These are phyloP conservation scores for Sigmodon hispidus DNA, from an alignment of 2,113 vertebrate genomes.

Conservation along the genomic window DNA sequence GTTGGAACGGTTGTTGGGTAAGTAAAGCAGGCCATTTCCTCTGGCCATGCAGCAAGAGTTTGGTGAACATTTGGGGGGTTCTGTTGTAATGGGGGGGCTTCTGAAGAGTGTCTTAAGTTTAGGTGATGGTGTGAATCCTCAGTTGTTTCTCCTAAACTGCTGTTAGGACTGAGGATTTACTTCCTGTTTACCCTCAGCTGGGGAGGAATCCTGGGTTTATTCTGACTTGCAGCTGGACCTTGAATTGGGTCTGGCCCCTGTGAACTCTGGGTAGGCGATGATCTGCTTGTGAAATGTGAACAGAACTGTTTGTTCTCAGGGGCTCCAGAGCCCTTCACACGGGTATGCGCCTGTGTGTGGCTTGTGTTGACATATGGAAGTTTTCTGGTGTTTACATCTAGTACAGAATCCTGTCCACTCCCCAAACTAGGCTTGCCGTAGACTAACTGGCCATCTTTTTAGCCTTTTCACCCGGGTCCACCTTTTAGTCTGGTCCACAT, in stretches of 20 bases:
- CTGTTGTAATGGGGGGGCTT: slow-evolving; percentile 77
- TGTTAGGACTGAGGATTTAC: slow-evolving; percentile 82
- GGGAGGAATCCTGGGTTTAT: slow-evolving; percentile 77
- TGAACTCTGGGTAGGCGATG: slow-evolving; percentile 73
- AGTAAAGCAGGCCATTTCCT: slow-evolving; percentile 87
- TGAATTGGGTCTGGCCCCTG: slow-evolving; percentile 79
- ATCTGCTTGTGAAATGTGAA: slow-evolving; percentile 82
- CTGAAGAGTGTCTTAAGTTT: slow-evolving; percentile 73
- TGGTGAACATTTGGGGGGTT: slow-evolving; percentile 80
- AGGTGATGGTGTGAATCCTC: slow-evolving; percentile 81
- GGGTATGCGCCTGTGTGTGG: neutral
- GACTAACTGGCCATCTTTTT: slow-evolving; percentile 64
- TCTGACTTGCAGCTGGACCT: slow-evolving; percentile 78
- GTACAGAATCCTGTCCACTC: slow-evolving; percentile 70
- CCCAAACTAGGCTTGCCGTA: slow-evolving; percentile 71
- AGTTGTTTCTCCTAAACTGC: slow-evolving; percentile 78
- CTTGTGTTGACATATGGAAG: slow-evolving; percentile 65
- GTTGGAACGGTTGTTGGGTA: slow-evolving; percentile 88
- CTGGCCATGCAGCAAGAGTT: slow-evolving; percentile 85
- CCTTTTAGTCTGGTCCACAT: slow-evolving; percentile 66
- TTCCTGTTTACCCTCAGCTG: slow-evolving; percentile 83
- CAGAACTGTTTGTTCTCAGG: slow-evolving; percentile 82
- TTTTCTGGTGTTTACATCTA: slow-evolving; percentile 68
- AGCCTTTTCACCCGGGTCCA: slow-evolving; percentile 59
- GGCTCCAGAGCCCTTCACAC: slow-evolving; percentile 70